Base-by-base conservation (phyloP, 1,140 invertebrate genomes). In the Diploscapter pachys region DNA sequence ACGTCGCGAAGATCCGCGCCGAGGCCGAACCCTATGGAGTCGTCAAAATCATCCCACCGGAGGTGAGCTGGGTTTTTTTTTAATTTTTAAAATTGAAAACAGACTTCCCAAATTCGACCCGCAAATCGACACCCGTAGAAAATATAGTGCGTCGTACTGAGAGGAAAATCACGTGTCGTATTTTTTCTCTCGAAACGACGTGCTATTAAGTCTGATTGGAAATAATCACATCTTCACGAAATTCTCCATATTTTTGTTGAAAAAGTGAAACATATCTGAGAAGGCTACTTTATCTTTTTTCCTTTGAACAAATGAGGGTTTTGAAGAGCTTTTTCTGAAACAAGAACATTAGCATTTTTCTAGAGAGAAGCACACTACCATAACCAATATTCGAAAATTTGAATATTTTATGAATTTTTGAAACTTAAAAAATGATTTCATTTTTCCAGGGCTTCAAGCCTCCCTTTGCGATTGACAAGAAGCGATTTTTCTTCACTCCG, bases 391-490 rank as follows among this genome's bases (percentile, higher is more conserved):
- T 63, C 0, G 5, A 13, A 68, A 57, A 68, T 31, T 54, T 2
- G 48, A 1, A 68, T 5, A 13, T 65, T 65, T 65, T 65, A 65
- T 9, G 8, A 8, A 31, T 13, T 31, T 65, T 59, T 59, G 57
- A 59, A 59, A 59, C 9, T 9, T 59, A 9, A 9, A n/a, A 59
- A 59, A 59, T 54, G 31, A 31, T 31, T 31, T 1, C 31, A 31
- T 50, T 67, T 57, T 84, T 53, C 88, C 88, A 95, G 93, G 92
- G 94, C 83, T 99, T 95, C 95, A 93, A 95, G 85, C 95, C 95
- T 69, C 95, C 96, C 56, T 99, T 99, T 89, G 94, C 94, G 31
- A 94, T 98, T 49, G 93, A 98, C 88, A 93, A 97, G 48, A 94
- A 98, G 84, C 93, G 92, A 82, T 92, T 76, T 57, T 50, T 91